A percentile compares a stretch with the other conserved stretches of the same genome.
These are phyloP conservation scores for Pseudois nayaur DNA, from an alignment of 2,113 vertebrate genomes.

Conservation along the genomic window DNA sequence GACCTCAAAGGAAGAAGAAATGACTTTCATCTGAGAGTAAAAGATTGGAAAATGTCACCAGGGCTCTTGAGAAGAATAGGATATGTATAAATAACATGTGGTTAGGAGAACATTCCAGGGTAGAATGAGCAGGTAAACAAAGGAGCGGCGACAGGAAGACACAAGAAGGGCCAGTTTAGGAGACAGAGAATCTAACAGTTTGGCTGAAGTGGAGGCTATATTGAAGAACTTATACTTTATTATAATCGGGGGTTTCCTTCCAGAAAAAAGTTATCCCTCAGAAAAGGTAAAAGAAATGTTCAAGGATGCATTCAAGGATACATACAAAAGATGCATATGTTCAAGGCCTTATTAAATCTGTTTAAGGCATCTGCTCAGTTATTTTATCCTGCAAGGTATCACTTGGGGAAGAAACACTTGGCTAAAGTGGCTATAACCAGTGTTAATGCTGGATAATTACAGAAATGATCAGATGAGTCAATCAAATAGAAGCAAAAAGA, in stretches of 20 bases:
- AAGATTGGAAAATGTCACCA: not conserved
- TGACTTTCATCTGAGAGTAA: not conserved
- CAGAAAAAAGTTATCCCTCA: not conserved
- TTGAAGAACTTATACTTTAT: not conserved
- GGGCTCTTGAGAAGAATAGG: not conserved
- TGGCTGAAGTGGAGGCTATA: not conserved
- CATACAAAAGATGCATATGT: not conserved
- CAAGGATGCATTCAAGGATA: not conserved
- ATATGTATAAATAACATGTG: not conserved
- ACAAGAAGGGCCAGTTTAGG: not conserved
- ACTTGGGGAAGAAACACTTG: not conserved
- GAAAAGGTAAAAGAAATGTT: not conserved
- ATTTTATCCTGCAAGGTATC: not conserved
- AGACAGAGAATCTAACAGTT: not conserved
- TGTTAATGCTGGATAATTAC: not conserved
- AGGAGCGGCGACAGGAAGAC: not conserved
- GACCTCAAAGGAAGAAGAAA: not conserved
- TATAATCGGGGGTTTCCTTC: not conserved
- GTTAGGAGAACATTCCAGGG: not conserved
- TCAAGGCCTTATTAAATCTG: not conserved
- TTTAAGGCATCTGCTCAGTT: not conserved
- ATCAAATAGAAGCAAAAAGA: not conserved
- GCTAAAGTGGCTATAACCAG: not conserved
- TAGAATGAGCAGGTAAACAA: not conserved
- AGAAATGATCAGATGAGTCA: not conserved